Evolutionary conservation across 2,888 invertebrate species (phyloP), one percentile per base, ranked within the genome.

Genomic region (Xestia ashworthii): DNA sequence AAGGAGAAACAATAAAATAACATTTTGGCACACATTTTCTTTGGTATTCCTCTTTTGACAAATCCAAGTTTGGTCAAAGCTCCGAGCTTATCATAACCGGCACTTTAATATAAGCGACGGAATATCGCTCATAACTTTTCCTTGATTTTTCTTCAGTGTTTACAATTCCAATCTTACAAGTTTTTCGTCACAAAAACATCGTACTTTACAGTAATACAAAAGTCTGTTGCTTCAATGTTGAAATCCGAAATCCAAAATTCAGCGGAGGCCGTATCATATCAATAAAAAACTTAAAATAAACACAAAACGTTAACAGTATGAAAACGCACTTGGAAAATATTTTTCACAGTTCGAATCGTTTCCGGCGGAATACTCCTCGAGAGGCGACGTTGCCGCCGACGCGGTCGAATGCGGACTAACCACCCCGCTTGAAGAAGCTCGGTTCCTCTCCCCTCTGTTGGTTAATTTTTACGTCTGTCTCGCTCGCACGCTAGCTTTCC

Each of bases 1-100:
- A 96, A 92, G 91, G 93, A 94, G 90, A 96, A 96, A 96, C 95
- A 95, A 96, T 94, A 95, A 91, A 96, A 94, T 93, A 96, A 95
- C 96, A 96, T 96, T 96, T 96, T 96, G 96, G 96, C 96, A 96
- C 96, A 95, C 96, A 96, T 96, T 93, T 95, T 96, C 96, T 96
- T 96, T 96, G 96, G 96, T 96, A 95, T 95, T 88, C 91, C 93
- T 92, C 91, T 87, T 88, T 88, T 88, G 88, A 80, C 90, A 85
- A 92, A 91, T 90, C 89, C 89, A 92, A 93, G 91, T 93, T 91
- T 88, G 89, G 90, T 93, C 90, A 93, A 92, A 93, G 90, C 92
- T 93, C 88, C 89, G 91, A 87, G 93, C 92, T 93, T 96, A 95
- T 95, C 96, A 96, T 96, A 95, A 95, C 93, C 92, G 89, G 90